Evolutionary conservation across 2,113 vertebrate species (phyloP), one percentile per base, ranked within the genome.

Genomic region (Tricholaema leucomelas): DNA sequence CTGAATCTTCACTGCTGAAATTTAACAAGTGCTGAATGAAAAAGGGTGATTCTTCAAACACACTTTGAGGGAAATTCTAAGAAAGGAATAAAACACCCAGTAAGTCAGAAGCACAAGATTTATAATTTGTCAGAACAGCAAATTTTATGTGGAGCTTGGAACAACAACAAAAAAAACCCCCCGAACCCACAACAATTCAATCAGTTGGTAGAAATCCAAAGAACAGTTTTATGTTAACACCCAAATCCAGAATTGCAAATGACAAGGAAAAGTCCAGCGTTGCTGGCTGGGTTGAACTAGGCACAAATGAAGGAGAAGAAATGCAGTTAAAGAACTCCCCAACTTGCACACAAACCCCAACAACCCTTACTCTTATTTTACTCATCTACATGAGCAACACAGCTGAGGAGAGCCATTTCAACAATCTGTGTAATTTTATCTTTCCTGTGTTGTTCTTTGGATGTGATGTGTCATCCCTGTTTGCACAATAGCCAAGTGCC

Each of bases 371-470:
- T 85, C 94, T 92, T 81, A 59, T 82, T 96, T 94, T 92, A 85
- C 67, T 96, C 85, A 91, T 54, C 42, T 42, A 28, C 91, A 91
- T 89, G 71, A 95, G 56, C 61, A 94, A 90, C 27, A 40, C 38
- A 93, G 81, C 44, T 76, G 69, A 93, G 60, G 40, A 91, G 87
- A 91, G 18, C 71, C 71, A 96, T 92, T 94, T 94, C 92, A 95
- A 91, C 92, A 93, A 93, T 95, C 87, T 87, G 89, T 82, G 84
- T 96, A 85, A 94, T 96, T 96, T 96, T 93, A 87, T 95, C 96
- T 96, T 96, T 94, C 93, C 92, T 93, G 81, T 93, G 91, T 87
- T 95, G 71, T 91, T 86, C 83, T 93, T 85, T 33, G 92, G 88
- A 61, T 89, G 89, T 71, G 85, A 94, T 94, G 89, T 93, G 92